These are phyloP conservation scores for Camponotus vicinus DNA, from an alignment of 1,140 invertebrate genomes.

Conservation along the genomic window DNA sequence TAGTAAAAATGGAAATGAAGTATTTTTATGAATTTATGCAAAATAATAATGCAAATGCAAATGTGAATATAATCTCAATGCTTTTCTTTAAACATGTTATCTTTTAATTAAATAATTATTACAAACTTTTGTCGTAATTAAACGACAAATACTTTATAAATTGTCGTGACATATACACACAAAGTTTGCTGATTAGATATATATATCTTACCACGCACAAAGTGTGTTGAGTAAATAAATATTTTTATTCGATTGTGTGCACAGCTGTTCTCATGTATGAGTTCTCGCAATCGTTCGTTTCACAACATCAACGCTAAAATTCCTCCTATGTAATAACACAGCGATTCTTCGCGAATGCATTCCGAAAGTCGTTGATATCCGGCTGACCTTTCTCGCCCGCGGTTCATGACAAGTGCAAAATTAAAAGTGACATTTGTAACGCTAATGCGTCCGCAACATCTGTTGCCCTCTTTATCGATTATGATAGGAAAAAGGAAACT, in stretches of 20 bases:
- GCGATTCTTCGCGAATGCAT: slow-evolving; percentile 33
- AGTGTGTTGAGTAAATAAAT: slow-evolving; percentile 49
- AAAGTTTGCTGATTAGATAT: not conserved
- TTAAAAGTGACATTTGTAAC: slow-evolving; percentile 22
- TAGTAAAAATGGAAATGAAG: not conserved
- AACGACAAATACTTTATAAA: slow-evolving; percentile 11
- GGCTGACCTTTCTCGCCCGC: slow-evolving; percentile 16
- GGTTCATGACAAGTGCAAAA: not conserved
- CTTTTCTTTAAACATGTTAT: not conserved
- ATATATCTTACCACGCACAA: not conserved
- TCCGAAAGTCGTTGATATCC: slow-evolving; percentile 28
- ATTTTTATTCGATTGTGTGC: slow-evolving; percentile 34
- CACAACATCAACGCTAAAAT: slow-evolving; percentile 22
- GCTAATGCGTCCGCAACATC: not conserved
- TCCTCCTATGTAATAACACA: slow-evolving; percentile 18
- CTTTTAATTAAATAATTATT: slow-evolving; percentile 2
- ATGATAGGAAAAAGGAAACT: not conserved
- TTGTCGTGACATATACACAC: not conserved
- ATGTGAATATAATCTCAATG: not conserved
- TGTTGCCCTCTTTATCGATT: not conserved
- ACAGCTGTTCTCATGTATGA: not conserved
- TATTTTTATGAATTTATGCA: not conserved
- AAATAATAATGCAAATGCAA: not conserved
- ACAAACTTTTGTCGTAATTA: not conserved
- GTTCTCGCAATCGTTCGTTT: slow-evolving; percentile 53